Conservation (phyloP, 2,113 vertebrate genomes). For the Pungitius pungitius region DNA sequence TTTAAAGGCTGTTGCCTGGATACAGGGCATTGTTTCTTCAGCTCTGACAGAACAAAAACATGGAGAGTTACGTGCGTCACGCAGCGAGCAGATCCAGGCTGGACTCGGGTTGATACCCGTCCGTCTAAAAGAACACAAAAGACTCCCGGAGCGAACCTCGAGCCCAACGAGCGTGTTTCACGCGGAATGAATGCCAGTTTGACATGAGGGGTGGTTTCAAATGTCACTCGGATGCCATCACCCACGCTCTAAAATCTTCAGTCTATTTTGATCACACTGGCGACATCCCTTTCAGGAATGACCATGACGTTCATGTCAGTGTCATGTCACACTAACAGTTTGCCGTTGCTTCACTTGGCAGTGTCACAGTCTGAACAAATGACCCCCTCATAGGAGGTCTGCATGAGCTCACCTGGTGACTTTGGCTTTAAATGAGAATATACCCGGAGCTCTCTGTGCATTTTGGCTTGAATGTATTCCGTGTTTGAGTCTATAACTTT, state of each 20-base stretch:
- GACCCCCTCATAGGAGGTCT: neutral
- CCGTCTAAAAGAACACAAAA: neutral
- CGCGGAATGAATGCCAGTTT: neutral
- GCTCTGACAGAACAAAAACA: neutral
- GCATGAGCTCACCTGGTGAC: neutral
- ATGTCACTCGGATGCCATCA: neutral
- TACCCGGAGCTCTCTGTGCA: neutral
- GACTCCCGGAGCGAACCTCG: neutral
- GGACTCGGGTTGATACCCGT: neutral
- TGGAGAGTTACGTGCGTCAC: neutral
- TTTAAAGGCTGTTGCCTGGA: conserved; percentile 16
- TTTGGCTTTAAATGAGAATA: neutral
- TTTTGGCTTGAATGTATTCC: neutral
- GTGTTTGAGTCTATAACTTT: neutral
- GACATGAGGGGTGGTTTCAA: conserved; percentile 7
- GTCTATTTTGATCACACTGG: conserved; percentile 46
- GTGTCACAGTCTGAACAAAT: neutral
- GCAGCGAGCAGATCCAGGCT: neutral
- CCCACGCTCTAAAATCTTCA: neutral
- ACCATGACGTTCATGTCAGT: conserved; percentile 9
- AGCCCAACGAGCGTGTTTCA: neutral
- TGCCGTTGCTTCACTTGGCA: neutral
- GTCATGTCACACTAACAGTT: conserved; percentile 8
- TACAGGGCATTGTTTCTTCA: conserved; percentile 17
- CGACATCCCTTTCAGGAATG: conserved; percentile 9